A percentile compares a stretch with the other conserved stretches of the same genome.
Evolutionary conservation across 2,888 invertebrate genomes (phyloP).

Genomic region (Latrodectus hesperus): DNA sequence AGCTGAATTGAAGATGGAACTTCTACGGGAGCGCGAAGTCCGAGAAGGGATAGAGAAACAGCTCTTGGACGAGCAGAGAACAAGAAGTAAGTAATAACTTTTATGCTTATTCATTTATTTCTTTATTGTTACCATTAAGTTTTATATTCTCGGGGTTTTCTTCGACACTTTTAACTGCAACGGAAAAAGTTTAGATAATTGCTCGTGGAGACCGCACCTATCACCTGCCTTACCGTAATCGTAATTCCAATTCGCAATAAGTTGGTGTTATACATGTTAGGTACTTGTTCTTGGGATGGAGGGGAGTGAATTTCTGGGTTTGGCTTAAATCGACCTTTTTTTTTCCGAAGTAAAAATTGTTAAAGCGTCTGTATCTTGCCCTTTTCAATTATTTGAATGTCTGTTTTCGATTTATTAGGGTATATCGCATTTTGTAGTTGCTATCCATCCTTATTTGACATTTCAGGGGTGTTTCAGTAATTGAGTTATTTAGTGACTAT

Average conservation of each 20-base stretch:
- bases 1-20: constrained; percentile 98
- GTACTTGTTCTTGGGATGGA: background rate
- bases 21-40: constrained; percentile 91
- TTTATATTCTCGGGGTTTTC: constrained; percentile 14
- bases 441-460: too few species aligned
- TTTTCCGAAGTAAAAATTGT: too few species aligned
- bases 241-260: constrained; percentile 43
- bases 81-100: constrained; percentile 85
- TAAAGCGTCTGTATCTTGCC: too few species aligned
- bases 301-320: constrained; percentile 45
- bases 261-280: constrained; percentile 2
- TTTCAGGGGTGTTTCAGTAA: too few species aligned
- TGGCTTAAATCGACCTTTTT: constrained; percentile 19
- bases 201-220: constrained; percentile 47
- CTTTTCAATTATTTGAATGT: too few species aligned
- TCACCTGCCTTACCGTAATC: constrained; percentile 26
- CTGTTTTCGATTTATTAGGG: too few species aligned
- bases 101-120: constrained; percentile 32
- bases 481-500: too few species aligned
- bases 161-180: constrained; percentile 34
- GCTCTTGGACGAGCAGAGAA: constrained; percentile 93
- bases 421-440: too few species aligned
- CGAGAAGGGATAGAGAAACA: constrained; percentile 95
- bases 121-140: constrained; percentile 31
- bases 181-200: constrained; percentile 43